Conservation (phyloP, 2,888 invertebrate species). For the Ennomos fuscantarius region DNA sequence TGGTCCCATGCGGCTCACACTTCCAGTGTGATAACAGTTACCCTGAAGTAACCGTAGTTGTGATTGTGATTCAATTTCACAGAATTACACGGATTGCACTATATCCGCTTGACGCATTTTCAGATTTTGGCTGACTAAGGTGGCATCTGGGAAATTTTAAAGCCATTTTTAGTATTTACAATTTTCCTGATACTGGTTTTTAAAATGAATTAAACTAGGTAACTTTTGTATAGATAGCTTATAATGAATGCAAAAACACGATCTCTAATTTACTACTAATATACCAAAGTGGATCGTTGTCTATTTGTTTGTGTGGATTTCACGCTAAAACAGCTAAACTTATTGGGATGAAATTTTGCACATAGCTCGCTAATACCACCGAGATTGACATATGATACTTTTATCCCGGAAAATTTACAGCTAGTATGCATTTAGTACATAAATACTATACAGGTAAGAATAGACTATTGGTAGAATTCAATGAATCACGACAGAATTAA, state of each 20-base stretch:
- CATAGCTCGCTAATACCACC: too few relatives aligned
- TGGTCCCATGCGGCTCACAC: too few relatives aligned
- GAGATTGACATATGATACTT: too few relatives aligned
- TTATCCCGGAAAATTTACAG: too few relatives aligned
- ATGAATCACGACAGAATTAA: slow-evolving; percentile 24
- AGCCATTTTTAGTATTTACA: not conserved
- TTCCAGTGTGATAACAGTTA: not conserved
- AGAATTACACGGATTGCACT: slow-evolving; percentile 1
- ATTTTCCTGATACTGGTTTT: not conserved
- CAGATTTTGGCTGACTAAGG: slow-evolving; percentile 3
- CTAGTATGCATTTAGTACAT: too few relatives aligned
- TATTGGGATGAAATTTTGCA: too few relatives aligned
- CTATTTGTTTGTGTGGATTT: too few relatives aligned
- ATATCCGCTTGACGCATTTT: slow-evolving; percentile 20
- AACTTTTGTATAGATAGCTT: not conserved
- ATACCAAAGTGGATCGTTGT: too few relatives aligned
- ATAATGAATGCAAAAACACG: not conserved
- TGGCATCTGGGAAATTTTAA: not conserved
- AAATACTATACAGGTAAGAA: too few relatives aligned
- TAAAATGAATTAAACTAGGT: not conserved
- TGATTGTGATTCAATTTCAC: slow-evolving; percentile 15
- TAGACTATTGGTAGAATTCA: not conserved
- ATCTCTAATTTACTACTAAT: too few relatives aligned
- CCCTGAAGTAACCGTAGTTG: slow-evolving; percentile 5
- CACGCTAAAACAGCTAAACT: too few relatives aligned